Percentiles rank a stretch among this genome's conserved stretches.
phyloP scores from a whole-genome alignment of 2,888 invertebrate species.

The Allophyes oxyacanthae region DNA sequence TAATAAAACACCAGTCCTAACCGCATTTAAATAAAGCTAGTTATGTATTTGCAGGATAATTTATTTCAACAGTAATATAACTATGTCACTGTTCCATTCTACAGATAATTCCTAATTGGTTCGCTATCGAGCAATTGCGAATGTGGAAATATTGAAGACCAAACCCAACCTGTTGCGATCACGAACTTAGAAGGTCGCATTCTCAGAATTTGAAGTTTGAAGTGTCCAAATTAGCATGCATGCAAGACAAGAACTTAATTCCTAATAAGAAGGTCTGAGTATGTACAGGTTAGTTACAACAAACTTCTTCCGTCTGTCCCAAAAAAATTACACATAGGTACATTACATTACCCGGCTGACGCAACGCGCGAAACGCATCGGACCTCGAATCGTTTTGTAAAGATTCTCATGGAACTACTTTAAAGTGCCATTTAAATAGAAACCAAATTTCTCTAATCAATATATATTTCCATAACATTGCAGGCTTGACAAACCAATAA shows the following conservation, averaged over 20 bases:
- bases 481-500: conserved; percentile 45
- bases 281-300: neutral
- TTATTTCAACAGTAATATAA: conserved; percentile 6
- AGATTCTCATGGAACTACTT: too few species aligned
- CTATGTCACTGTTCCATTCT: conserved; percentile 8
- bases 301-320: too few species aligned
- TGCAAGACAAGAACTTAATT: conserved; percentile 1
- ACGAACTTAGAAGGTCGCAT: neutral
- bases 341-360: too few species aligned
- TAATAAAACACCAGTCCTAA: conserved; percentile 60
- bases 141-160: conserved; percentile 2
- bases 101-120: conserved; percentile 9
- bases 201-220: neutral
- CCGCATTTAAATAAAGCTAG: conserved; percentile 50
- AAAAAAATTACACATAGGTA: too few species aligned
- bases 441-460: conserved; percentile 28
- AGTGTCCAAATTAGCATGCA: neutral
- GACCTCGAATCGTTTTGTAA: too few species aligned
- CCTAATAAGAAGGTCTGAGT: neutral
- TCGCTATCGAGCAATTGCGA: conserved; percentile 6
- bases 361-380: too few species aligned
- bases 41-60: conserved; percentile 32
- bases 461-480: conserved; percentile 25
- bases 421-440: conserved; percentile 2
- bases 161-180: conserved; percentile 6